Base-by-base conservation (phyloP, 2,888 invertebrate genomes). In the Ormyrus thymus region DNA sequence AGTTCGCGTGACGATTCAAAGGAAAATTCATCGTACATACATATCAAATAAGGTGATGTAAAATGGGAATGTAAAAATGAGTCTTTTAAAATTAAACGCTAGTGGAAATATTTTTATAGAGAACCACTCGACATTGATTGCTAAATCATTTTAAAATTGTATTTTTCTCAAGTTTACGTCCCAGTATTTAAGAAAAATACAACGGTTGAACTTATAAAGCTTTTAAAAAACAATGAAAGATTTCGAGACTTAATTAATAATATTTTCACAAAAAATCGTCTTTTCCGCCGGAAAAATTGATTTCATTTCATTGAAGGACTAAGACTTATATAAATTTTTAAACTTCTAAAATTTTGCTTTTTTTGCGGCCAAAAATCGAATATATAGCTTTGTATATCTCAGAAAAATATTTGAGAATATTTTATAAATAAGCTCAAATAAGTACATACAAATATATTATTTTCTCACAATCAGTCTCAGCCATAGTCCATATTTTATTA, bases 51-150 rank as follows among this genome's bases (percentile, higher is more conserved):
- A 58, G 11, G 11, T 76, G 50, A 70, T 76, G 48, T 68, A 66
- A 69, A 76, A 76, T 69, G 69, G 76, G 79, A 76, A 79, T 79
- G 72, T 80, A 69, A 70, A 78, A 72, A 74, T 62, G 71, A 79
- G 66, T 77, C 65, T 55, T 70, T n/a, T 55, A 29, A 65, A 58
- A 64, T 76, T 71, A 62, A 51, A 56, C 29, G 50, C 11, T 48
- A 76, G 61, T 73, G 76, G 66, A 72, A 76, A 79, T 79, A 74
- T 71, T 75, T 55, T 62, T 70, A 29, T 29, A 29, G 29, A 29
- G 29, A 29, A 29, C 29, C 29, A 29, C 29, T 29, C 29, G 29
- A 29, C 29, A 29, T 29, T 29, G 29, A 29, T n/a, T 45, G 53
- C 45, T 55, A 15, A 15, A 64, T 65, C 29, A 29, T 61, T 71